Base-by-base conservation (phyloP, 2,113 vertebrate species). In the Ginglymostoma cirratum region DNA sequence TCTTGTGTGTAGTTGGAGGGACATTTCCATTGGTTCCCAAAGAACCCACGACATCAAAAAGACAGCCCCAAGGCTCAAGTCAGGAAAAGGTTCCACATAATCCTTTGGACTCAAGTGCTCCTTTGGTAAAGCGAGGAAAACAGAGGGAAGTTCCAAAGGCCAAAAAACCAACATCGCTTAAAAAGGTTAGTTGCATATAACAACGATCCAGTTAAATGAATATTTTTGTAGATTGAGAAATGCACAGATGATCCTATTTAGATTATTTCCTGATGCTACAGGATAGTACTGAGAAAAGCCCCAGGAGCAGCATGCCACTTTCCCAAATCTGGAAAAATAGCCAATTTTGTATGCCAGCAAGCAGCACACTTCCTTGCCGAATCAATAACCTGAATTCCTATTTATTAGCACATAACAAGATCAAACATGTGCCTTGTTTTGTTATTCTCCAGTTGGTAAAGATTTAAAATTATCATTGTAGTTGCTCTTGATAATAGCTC, bases 121-220 rank as follows among this genome's bases (percentile, higher is more conserved):
- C 99, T 4, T 97, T 99, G 97, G 98, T 98, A 89, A 99, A 99
- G 97, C 99, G 99, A 96, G 99, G 99, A 92, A 99, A 99, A 96
- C 99, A 99, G 96, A 98, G 99, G 96, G 99, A 99, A 97, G 98
- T 99, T 8, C 99, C 99, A 95, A 99, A 98, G 97, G 98, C 98
- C 95, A 99, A 99, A 97, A 99, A 99, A 97, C 99, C 99, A 24
- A 99, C 99, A 0, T 98, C 99, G 5, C 97, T 99, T 34, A 99
- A 99, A 97, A 99, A 98, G 98, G 99, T 98, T 87, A 96, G 42
- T 66, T 78, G 2, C 24, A 96, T 87, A 38, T 61, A 66, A 65
- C 23, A 48, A 48, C 1, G 48, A 83, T 85, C 10, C 27, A 61
- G 12, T 96, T 38, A 83, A 21, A 61, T 42, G 42, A 45, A 61